Conservation (phyloP, 2,888 invertebrate species). For the Philereme transversata region DNA sequence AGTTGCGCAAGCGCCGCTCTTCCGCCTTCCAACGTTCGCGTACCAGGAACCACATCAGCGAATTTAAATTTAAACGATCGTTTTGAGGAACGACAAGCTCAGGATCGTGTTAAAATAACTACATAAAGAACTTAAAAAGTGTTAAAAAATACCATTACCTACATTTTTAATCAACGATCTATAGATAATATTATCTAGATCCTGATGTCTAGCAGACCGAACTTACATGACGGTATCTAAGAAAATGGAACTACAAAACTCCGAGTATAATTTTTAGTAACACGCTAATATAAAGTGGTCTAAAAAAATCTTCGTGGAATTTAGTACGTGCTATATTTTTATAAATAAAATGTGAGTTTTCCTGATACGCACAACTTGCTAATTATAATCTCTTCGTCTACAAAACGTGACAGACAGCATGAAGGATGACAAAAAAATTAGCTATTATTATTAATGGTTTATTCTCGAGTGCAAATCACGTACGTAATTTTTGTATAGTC, state of each 20-base stretch:
- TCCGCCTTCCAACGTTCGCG: conserved; percentile 66
- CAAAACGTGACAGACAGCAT: conserved; percentile 21
- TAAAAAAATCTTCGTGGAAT: no score
- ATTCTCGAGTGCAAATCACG: conserved; percentile 31
- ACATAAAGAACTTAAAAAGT: no score
- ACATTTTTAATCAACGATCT: no score
- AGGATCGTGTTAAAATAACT: background rate
- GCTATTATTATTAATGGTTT: conserved; percentile 24
- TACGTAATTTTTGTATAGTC: background rate
- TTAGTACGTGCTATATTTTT: no score
- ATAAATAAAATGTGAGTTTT: background rate
- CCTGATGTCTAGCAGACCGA: no score
- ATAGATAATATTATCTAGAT: no score
- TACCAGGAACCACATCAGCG: conserved; percentile 67
- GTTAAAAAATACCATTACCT: no score
- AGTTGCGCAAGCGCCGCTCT: conserved; percentile 81
- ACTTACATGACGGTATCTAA: no score
- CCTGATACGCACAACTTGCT: conserved; percentile 3
- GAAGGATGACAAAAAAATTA: conserved; percentile 28
- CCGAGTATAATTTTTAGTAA: no score
- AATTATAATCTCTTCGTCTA: conserved; percentile 12
- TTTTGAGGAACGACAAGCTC: conserved; percentile 6
- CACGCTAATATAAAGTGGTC: no score
- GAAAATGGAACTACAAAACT: no score
- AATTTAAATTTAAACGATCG: conserved; percentile 60